Percentiles rank a stretch among this genome's conserved stretches.
Conservation (phyloP, 2,888 invertebrate genomes). For the Heterodera filipjevi region DNA sequence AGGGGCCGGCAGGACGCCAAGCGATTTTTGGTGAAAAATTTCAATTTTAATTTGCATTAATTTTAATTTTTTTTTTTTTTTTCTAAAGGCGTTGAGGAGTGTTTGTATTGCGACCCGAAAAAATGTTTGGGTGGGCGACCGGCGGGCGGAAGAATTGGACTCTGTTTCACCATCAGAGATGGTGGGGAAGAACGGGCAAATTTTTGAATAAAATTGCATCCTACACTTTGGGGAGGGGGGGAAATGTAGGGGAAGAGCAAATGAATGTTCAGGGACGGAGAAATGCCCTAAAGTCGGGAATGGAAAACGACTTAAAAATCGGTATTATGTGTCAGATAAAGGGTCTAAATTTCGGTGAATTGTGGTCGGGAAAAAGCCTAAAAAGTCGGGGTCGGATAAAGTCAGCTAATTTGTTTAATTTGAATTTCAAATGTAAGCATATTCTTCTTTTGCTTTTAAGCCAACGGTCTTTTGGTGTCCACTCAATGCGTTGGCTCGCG, state of each 20-base stretch:
- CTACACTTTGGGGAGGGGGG: too few species aligned
- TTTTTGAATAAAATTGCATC: not conserved
- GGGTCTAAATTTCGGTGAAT: too few species aligned
- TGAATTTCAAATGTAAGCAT: not conserved
- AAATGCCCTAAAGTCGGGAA: too few species aligned
- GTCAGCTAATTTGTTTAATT: not conserved
- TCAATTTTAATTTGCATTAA: not conserved
- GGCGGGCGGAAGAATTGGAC: not conserved
- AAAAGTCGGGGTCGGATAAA: too few species aligned
- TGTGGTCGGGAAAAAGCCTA: too few species aligned
- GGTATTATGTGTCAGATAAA: too few species aligned
- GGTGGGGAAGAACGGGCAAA: not conserved
- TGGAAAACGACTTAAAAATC: too few species aligned
- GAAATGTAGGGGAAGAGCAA: too few species aligned
- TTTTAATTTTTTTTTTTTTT: not conserved
- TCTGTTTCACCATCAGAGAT: not conserved
- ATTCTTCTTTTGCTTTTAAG: not conserved
- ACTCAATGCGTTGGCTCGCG: not conserved
- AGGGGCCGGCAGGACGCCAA: not conserved
- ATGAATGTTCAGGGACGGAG: too few species aligned
- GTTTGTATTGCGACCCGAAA: constrained; percentile 5
- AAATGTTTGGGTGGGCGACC: not conserved
- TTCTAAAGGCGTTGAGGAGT: not conserved
- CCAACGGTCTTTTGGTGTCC: not conserved
- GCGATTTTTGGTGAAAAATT: not conserved